Evolutionary conservation across 2,888 invertebrate genomes (phyloP), one percentile per base, ranked within the genome.

Genomic region (Gandaritis pyraliata): DNA sequence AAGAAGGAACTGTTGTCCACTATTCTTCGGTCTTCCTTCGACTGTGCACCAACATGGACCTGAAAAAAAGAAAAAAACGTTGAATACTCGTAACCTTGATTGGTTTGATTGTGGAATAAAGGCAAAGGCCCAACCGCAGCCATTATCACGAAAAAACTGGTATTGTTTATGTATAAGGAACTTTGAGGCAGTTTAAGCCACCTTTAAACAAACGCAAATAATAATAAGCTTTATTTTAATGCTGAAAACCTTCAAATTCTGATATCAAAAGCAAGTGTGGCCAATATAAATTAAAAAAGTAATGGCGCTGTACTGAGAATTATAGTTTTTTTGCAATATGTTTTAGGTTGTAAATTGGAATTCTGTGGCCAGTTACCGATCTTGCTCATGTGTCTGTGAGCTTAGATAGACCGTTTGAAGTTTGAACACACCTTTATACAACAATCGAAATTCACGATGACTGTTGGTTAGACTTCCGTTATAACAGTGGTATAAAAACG

Each of bases 1-100:
- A 74, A 79, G 72, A 74, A 74, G 69, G 72, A 74, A 69, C 61
- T 64, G 54, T 61, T 53, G 53, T 65, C 59, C 65, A 67, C 68
- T 61, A 64, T 63, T 66, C 49, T 56, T 68, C 51, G 58, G 60
- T 66, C 68, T 45, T 71, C 69, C 69, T 70, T 63, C 69, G 61
- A 61, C 69, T 54, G 65, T 67, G 68, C 70, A 68, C 54, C 61
- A 69, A 66, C 80, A 77, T 80, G 80, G 76, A 80, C 75, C 80
- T 80, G 74, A 39, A 66, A 67, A 5, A 6, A 71, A 72, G 56
- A 69, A 65, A 48, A 59, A 13, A 54, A 45, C 30, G 18, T 1
- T 61, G 18, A 41, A 47, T 23, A 23, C 23, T 23, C 23, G 36
- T 43, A 59, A 23, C 41, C 49, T 36, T 49, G 16, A 36, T 18